Conservation (phyloP, 2,113 vertebrate species). For the Anoura caudifer region DNA sequence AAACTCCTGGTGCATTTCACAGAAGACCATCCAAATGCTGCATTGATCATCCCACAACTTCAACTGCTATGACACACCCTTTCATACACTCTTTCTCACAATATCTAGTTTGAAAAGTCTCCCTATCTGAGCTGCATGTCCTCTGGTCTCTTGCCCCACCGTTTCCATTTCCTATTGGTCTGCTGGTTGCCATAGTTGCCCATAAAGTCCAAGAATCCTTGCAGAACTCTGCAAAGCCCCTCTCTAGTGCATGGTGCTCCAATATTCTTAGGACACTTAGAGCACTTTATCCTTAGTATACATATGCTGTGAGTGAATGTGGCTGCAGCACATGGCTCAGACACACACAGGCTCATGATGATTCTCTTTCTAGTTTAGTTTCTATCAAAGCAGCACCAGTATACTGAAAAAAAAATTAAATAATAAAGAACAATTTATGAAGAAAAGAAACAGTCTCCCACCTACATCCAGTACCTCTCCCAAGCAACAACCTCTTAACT, state of each 20-base stretch:
- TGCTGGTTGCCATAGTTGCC: background rate
- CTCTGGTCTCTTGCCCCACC: background rate
- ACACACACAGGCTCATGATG: background rate
- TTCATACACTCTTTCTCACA: background rate
- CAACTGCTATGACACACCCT: background rate
- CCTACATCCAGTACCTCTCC: background rate
- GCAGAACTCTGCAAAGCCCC: background rate
- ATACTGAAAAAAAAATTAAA: constrained; percentile 13
- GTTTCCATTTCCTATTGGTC: background rate
- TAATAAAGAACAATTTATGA: background rate
- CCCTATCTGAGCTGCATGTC: background rate
- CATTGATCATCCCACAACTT: background rate
- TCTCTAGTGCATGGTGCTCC: background rate
- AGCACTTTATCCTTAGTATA: background rate
- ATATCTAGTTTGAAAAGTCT: background rate
- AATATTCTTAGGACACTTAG: background rate
- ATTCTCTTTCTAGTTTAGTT: background rate
- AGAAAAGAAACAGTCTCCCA: constrained; percentile 5
- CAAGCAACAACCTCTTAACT: constrained; percentile 9
- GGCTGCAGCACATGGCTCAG: background rate
- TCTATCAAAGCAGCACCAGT: background rate
- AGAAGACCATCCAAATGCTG: background rate
- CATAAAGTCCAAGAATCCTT: background rate
- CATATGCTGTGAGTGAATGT: background rate
- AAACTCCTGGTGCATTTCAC: background rate